Conservation (phyloP, 2,888 invertebrate species). For the Orthonychiurus folsomi region DNA sequence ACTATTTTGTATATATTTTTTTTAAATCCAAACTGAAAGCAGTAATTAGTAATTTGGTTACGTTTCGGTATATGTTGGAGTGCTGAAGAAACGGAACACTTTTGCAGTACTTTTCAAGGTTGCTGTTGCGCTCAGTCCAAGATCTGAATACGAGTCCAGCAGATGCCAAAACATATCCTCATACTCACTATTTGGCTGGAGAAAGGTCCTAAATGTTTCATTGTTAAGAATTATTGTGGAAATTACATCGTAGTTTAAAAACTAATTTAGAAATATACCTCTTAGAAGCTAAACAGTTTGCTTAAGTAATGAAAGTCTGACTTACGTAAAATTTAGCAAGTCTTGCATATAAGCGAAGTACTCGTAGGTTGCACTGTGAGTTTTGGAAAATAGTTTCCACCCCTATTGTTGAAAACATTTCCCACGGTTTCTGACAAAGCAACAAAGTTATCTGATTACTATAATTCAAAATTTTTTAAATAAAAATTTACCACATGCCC, state of each 20-base stretch:
- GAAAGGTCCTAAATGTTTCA: background rate
- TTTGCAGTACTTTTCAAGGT: background rate
- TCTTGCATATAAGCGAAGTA: background rate
- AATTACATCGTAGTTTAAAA: no score
- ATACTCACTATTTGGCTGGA: background rate
- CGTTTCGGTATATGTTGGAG: constrained; percentile 11
- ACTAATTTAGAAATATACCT: background rate
- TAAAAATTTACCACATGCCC: background rate
- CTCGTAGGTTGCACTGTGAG: background rate
- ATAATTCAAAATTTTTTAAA: background rate
- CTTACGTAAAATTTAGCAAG: background rate
- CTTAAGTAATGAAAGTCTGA: no score
- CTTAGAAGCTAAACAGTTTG: no score
- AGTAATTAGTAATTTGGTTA: no score
- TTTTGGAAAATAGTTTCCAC: background rate
- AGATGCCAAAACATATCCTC: background rate
- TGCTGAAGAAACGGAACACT: background rate
- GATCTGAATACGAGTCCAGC: no score
- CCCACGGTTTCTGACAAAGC: background rate
- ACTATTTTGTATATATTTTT: no score
- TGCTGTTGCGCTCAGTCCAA: background rate
- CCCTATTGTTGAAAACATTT: background rate
- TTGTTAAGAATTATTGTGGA: no score
- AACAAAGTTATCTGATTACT: background rate
- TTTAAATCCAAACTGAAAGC: no score